These are phyloP conservation scores for Astropecten irregularis DNA, from an alignment of 53 echinoderm and acorn worm species.

Conservation along the genomic window DNA sequence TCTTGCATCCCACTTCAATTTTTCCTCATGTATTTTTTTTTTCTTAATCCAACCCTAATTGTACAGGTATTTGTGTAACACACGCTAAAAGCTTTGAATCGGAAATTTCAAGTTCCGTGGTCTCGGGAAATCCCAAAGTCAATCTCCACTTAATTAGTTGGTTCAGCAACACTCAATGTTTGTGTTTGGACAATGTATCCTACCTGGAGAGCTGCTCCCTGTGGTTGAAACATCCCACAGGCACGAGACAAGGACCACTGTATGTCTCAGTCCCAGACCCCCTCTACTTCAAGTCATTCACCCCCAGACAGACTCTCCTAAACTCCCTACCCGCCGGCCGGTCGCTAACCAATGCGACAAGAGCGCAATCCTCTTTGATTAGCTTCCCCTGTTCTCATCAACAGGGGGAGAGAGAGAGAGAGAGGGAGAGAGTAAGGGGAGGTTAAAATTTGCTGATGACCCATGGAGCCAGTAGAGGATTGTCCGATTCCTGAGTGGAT, in stretches of 20 bases:
- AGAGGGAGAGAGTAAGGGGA: neutral
- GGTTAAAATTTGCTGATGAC: slow-evolving; percentile 37
- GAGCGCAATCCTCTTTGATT: slow-evolving; percentile 45
- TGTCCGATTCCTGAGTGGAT: slow-evolving; percentile 36
- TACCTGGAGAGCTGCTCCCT: neutral
- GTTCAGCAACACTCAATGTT: neutral
- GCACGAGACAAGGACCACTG: slow-evolving; percentile 22
- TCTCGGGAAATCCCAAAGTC: neutral
- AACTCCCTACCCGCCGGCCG: neutral
- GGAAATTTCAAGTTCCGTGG: neutral
- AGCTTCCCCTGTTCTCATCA: neutral
- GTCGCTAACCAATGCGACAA: slow-evolving; percentile 30
- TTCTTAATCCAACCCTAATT: no score
- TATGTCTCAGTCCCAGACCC: no score
- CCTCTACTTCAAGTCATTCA: slow-evolving; percentile 46
- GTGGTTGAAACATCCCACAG: neutral
- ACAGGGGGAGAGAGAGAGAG: no score
- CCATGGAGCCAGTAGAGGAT: neutral
- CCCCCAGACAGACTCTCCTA: neutral
- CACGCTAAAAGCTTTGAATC: neutral
- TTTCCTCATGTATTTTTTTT: no score
- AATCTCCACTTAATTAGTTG: no score
- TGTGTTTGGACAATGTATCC: neutral
- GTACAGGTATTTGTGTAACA: no score
- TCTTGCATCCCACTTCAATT: no score